phyloP scores from a whole-genome alignment of 2,888 invertebrate species.

The Chirona hameri region DNA sequence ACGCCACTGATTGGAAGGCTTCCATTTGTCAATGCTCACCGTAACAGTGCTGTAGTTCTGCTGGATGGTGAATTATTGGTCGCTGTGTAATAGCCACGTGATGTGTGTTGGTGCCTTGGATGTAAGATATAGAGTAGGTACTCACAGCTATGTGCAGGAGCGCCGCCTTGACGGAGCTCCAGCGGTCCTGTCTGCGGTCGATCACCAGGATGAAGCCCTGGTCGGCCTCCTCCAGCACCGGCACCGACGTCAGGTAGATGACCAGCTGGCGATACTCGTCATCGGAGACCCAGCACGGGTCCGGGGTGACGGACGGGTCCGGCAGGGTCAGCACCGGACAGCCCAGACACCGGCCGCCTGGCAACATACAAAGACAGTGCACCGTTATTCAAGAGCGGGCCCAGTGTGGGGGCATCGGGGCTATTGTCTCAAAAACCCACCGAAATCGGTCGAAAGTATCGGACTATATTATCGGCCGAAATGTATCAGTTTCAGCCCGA shows the following conservation, averaged over 20 bases:
- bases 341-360: slow-evolving; percentile 90
- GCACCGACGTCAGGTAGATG: slow-evolving; percentile 90
- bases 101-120: too few species aligned
- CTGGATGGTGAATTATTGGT: too few species aligned
- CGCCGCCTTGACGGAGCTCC: slow-evolving; percentile 92
- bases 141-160: slow-evolving; percentile 85
- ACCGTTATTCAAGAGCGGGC: too few species aligned
- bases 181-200: slow-evolving; percentile 90
- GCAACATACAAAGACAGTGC: too few species aligned
- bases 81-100: too few species aligned
- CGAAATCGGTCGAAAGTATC: slow-evolving; percentile 22
- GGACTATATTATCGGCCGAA: too few species aligned
- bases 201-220: slow-evolving; percentile 93
- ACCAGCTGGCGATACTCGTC: slow-evolving; percentile 86
- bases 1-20: too few species aligned
- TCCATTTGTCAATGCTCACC: too few species aligned
- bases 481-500: too few species aligned
- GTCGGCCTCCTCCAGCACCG: slow-evolving; percentile 89
- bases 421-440: too few species aligned
- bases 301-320: slow-evolving; percentile 81
- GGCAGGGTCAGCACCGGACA: slow-evolving; percentile 93
- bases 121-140: slow-evolving; percentile 28
- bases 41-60: too few species aligned
- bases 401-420: too few species aligned
- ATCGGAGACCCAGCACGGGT: slow-evolving; percentile 50